Percentiles rank a stretch among this genome's conserved stretches.
These are phyloP conservation scores for Chunga burmeisteri DNA, from an alignment of 2,113 vertebrate genomes.

Conservation along the genomic window DNA sequence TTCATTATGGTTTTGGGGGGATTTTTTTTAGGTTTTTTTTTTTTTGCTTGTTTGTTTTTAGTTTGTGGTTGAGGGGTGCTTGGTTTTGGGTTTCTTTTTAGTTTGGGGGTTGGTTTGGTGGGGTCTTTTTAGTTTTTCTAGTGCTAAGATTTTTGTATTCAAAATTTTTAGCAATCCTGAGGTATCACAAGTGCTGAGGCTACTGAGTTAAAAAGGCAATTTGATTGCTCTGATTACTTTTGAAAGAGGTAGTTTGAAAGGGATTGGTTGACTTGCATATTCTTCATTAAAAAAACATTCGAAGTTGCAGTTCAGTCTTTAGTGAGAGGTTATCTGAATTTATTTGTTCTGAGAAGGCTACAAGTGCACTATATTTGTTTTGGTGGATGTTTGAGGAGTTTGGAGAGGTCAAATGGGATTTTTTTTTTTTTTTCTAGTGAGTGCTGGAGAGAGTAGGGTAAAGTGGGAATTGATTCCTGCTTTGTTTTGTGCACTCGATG, in stretches of 20 bases:
- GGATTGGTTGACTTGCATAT: not conserved
- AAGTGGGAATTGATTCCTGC: not conserved
- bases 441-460: not conserved
- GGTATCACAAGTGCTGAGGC: not conserved
- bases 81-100: not conserved
- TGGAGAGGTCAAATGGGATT: not conserved
- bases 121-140: not conserved
- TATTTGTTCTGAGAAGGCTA: not conserved
- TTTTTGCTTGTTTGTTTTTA: not conserved
- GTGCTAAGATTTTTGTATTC: not conserved
- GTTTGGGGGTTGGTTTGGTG: too few relatives aligned
- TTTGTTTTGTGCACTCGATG: not conserved
- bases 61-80: not conserved
- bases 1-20: not conserved
- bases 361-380: not conserved
- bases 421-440: not conserved
- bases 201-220: not conserved
- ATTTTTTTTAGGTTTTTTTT: not conserved
- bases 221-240: not conserved
- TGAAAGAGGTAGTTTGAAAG: not conserved
- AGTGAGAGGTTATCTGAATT: not conserved
- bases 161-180: not conserved
- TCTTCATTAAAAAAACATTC: not conserved
- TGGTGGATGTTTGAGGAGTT: not conserved
- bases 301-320: not conserved